Base-by-base conservation (phyloP, 2,797 vertebrate genomes). In the Chrysocyon brachyurus region DNA sequence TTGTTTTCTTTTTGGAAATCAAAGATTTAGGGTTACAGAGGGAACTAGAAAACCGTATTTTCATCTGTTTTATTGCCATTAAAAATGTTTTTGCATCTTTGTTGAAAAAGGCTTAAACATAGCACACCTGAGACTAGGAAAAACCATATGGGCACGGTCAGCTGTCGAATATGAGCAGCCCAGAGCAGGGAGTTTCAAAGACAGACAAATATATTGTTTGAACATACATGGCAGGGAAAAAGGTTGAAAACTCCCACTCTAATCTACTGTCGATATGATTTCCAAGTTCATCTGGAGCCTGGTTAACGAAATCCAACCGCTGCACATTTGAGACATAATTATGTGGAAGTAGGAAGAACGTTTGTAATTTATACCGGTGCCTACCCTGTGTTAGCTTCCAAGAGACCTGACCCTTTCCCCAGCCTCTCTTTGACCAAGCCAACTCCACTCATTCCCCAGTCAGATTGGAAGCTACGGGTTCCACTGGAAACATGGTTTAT, bases 231-330 rank as follows among this genome's bases (percentile, higher is more conserved):
- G 97, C 98, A 95, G 94, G 97, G 57, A 57, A 97, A 98, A 95
- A 97, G 97, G 89, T 97, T 46, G 97, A 98, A 96, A 98, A 97
- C 95, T 94, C 95, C 63, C 94, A n/a, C 91, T 94, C 92, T 97
- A 98, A 98, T 98, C 98, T 98, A 95, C 87, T 94, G 96, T 95
- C 81, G 96, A 97, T 97, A 96, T 16, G 97, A 98, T 98, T 98
- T 98, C 98, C 97, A 98, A 97, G 73, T 68, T 98, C 97, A 84
- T 97, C 96, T 97, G 96, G 97, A 91, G 97, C 72, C 94, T 93
- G 91, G 40, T 92, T 79, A 96, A 79, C 54, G 12, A 91, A 97
- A 98, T 72, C 96, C n/a, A 52, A 97, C 94, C 77, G 4, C 89
- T 97, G 93, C 82, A 78, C 95, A 92, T 96, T 97, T 26, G 0